Conservation (phyloP, 2,797 vertebrate genomes). For the Oophaga sylvatica region DNA sequence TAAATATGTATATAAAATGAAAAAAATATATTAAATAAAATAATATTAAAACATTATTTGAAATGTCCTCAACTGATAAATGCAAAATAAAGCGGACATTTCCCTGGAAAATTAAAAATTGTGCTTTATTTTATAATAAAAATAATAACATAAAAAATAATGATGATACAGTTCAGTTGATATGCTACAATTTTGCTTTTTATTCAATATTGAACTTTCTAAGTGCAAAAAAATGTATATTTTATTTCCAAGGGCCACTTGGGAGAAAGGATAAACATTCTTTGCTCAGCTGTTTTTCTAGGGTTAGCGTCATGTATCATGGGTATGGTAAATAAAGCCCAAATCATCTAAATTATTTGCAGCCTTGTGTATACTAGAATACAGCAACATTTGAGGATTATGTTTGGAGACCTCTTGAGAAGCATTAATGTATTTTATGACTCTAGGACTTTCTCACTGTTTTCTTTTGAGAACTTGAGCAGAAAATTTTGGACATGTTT, state of each 20-base stretch:
- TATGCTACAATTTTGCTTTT: not conserved
- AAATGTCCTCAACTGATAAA: too few species aligned
- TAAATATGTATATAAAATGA: not conserved
- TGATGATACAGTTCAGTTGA: too few species aligned
- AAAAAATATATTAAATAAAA: not conserved
- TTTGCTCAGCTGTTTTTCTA: not conserved
- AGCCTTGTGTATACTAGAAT: constrained; percentile 11
- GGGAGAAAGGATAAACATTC: constrained; percentile 31
- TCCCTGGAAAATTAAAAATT: too few species aligned
- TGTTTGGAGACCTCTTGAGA: constrained; percentile 24
- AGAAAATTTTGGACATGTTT: constrained; percentile 6
- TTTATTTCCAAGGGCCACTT: constrained; percentile 34
- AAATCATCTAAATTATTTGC: constrained; percentile 23
- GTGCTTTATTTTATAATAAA: too few species aligned
- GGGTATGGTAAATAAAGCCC: constrained; percentile 16
- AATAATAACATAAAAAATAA: not conserved
- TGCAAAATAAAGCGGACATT: too few species aligned
- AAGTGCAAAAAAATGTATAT: not conserved
- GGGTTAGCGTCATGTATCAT: constrained; percentile 15
- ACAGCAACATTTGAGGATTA: not conserved
- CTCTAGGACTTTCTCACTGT: constrained; percentile 18
- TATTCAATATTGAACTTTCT: not conserved
- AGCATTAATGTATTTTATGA: constrained; percentile 23
- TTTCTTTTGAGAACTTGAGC: not conserved
- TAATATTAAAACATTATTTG: not conserved